phyloP scores from a whole-genome alignment of 2,113 vertebrate genomes.

The Rhea americana region DNA sequence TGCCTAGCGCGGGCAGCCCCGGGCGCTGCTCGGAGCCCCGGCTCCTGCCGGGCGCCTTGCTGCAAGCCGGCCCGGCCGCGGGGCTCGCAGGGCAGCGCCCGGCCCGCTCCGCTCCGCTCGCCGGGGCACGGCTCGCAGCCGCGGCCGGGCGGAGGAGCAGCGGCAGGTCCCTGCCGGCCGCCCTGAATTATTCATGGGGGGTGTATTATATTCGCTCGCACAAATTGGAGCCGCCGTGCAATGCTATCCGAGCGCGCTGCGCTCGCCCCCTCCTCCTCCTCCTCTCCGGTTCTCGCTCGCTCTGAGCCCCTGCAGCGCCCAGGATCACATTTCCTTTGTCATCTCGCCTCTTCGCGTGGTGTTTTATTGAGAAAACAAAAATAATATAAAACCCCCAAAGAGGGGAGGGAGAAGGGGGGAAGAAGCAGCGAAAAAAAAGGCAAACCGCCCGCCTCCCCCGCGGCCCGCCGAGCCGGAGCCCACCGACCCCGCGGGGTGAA shows the following conservation, averaged over 20 bases:
- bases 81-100: background rate
- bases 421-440: background rate
- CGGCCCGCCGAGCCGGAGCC: slow-evolving; percentile 26
- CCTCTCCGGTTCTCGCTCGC: slow-evolving; percentile 66
- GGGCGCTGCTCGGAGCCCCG: background rate
- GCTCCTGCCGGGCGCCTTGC: background rate
- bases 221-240: slow-evolving; percentile 75
- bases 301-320: slow-evolving; percentile 74
- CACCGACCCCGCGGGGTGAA: slow-evolving; percentile 10
- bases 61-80: background rate
- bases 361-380: slow-evolving; percentile 49
- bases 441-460: slow-evolving; percentile 18
- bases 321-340: slow-evolving; percentile 83
- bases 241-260: slow-evolving; percentile 74
- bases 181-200: slow-evolving; percentile 79
- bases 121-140: slow-evolving; percentile 26
- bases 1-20: background rate
- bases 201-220: slow-evolving; percentile 76
- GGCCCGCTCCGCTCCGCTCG: background rate
- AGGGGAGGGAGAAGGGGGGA: background rate
- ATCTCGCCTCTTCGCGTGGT: slow-evolving; percentile 70
- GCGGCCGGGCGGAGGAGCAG: slow-evolving; percentile 45
- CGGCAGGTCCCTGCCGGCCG: slow-evolving; percentile 75
- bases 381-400: slow-evolving; percentile 4
- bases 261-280: slow-evolving; percentile 57